These are phyloP conservation scores for Caenorhabditis sp. DNA, from an alignment of 2,888 invertebrate species.

Conservation along the genomic window DNA sequence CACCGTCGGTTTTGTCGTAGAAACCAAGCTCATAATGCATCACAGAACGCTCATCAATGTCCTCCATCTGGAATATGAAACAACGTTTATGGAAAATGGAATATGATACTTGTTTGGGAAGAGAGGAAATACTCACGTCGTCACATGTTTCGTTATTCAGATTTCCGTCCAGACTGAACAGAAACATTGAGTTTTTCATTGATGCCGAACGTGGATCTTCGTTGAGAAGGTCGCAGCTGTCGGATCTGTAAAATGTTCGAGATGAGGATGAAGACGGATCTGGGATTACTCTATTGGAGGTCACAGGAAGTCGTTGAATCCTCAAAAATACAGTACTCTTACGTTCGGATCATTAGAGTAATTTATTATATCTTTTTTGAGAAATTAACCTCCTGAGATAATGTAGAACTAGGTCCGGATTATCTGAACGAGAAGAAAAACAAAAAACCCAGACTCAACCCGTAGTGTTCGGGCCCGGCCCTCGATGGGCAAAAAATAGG, in stretches of 20 bases:
- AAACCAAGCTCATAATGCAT: conserved; percentile 77
- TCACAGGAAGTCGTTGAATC: too few relatives aligned
- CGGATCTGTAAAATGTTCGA: conserved; percentile 42
- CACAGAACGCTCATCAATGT: conserved; percentile 64
- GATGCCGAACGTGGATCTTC: conserved; percentile 46
- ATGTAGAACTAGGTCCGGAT: too few relatives aligned
- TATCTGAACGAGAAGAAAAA: too few relatives aligned
- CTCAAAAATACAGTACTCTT: too few relatives aligned
- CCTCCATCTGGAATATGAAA: conserved; percentile 45
- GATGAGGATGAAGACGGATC: too few relatives aligned
- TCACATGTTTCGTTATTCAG: conserved; percentile 24
- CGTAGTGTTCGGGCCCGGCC: too few relatives aligned
- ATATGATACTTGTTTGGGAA: neutral
- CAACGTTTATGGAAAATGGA: neutral
- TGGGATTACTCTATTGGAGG: too few relatives aligned
- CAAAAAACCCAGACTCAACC: too few relatives aligned
- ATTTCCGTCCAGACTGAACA: conserved; percentile 42
- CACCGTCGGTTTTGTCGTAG: conserved; percentile 80
- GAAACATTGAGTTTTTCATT: conserved; percentile 44
- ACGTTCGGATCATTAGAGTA: too few relatives aligned
- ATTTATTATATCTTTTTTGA: neutral
- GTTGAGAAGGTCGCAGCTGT: conserved; percentile 42
- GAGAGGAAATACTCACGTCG: conserved; percentile 14
- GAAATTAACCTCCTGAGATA: neutral
- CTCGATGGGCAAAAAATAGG: too few relatives aligned